Base-by-base conservation (phyloP, 2,888 invertebrate genomes). In the Actias luna region DNA sequence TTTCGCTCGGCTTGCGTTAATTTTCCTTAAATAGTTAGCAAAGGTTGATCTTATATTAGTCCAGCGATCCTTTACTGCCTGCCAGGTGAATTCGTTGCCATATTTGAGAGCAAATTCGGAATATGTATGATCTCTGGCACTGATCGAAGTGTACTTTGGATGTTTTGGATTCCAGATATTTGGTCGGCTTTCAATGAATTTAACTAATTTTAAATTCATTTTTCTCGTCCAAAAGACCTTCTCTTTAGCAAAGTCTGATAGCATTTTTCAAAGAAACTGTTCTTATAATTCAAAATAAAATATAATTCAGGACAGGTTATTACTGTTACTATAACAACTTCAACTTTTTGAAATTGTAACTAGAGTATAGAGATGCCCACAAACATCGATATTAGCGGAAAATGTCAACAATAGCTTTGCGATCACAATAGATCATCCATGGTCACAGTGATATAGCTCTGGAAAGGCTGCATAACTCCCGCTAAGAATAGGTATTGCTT, bases 21-120 rank as follows among this genome's bases (percentile, higher is more conserved):
- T 66, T 80, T 90, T 92, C 65, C 92, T 84, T 61, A 89, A 76
- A 71, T 91, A 89, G 81, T 87, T 84, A 14, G 88, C 80, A 75
- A 86, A 92, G 1, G 92, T 91, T 10, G 89, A 89, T 59, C 92
- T 79, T 25, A 92, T 92, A 70, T 92, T 92, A 5, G 91, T 92
- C 92, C 92, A 92, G 2, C 92, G 78, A 33, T 90, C 88, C 69
- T 90, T 92, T 8, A 91, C 92, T 35, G 92, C 91, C 69, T 87
- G 87, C 33, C 90, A 89, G 27, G 85, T 85, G 65, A 92, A 88
- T 58, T 86, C 83, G 61, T 90, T 79, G 1, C 85, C 85, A 65
- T 91, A 92, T 73, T 83, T 82, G 31, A 82, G 72, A 1, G 92
- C 90, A 67, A 91, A 92, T 68, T 89, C 85, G 0, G 87, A 82